phyloP scores from a whole-genome alignment of 2,888 invertebrate genomes.

The Drosophila paucipuncta region DNA sequence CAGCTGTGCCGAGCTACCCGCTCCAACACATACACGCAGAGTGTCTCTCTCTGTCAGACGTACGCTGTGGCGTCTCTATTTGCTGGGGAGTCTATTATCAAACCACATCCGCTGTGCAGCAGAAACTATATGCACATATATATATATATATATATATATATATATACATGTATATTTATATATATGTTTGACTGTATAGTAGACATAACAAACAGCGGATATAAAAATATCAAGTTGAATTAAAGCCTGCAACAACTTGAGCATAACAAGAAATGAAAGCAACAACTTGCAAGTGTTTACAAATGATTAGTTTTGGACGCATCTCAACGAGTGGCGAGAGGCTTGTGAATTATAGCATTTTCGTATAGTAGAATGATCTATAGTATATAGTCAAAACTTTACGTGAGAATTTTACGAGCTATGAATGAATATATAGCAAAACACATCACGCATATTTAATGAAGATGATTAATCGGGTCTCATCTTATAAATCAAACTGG shows the following conservation, averaged over 20 bases:
- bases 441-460: not conserved
- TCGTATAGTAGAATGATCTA: not conserved
- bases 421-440: constrained; percentile 27
- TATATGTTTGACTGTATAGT: not conserved
- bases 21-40: not conserved
- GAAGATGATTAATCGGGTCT: not conserved
- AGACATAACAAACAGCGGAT: constrained; percentile 58
- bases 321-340: constrained; percentile 25
- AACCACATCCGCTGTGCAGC: constrained; percentile 73
- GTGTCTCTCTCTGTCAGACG: constrained; percentile 8
- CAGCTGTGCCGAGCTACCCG: constrained; percentile 32
- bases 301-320: constrained; percentile 49
- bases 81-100: constrained; percentile 63
- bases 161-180: not conserved
- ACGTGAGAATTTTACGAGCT: constrained; percentile 16
- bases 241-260: constrained; percentile 63
- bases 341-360: constrained; percentile 27
- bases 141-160: not conserved
- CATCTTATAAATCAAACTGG: not conserved
- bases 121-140: constrained; percentile 46
- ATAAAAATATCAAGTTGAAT: constrained; percentile 69
- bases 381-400: constrained; percentile 15
- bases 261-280: constrained; percentile 57
- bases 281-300: constrained; percentile 39
- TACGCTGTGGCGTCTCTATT: constrained; percentile 37